These are phyloP conservation scores for Philereme transversata DNA, from an alignment of 2,888 invertebrate species.

Conservation along the genomic window DNA sequence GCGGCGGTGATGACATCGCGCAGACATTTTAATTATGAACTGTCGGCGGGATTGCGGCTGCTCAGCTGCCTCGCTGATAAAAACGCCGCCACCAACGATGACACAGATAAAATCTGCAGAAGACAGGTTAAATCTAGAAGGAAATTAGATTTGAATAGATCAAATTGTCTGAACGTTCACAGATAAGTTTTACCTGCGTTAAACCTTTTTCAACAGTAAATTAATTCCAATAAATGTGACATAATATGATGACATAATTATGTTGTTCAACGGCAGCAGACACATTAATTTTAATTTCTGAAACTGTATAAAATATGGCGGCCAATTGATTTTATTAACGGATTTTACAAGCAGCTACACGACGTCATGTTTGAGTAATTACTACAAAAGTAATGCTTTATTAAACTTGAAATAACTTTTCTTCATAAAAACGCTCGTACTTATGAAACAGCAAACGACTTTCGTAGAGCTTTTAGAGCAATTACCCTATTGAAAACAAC, in stretches of 20 bases:
- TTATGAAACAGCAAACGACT: too few relatives aligned
- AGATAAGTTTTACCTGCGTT: conserved; percentile 46
- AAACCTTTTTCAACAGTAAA: conserved; percentile 19
- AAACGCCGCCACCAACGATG: conserved; percentile 63
- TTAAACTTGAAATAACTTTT: conserved; percentile 42
- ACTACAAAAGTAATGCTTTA: conserved; percentile 37
- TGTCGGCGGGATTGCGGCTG: conserved; percentile 67
- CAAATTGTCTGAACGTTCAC: conserved; percentile 56
- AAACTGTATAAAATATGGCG: conserved; percentile 31
- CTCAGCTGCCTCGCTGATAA: conserved; percentile 63
- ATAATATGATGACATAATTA: conserved; percentile 35
- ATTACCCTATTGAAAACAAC: conserved; percentile 67
- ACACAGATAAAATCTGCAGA: conserved; percentile 74
- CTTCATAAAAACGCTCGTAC: too few relatives aligned
- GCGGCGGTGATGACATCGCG: conserved; percentile 66
- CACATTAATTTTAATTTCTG: conserved; percentile 34
- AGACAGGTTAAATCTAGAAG: conserved; percentile 75
- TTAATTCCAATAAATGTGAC: conserved; percentile 29
- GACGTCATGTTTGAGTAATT: conserved; percentile 31
- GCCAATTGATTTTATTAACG: conserved; percentile 38
- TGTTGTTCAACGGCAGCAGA: conserved; percentile 28
- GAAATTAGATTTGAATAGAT: conserved; percentile 75
- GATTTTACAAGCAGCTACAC: conserved; percentile 25
- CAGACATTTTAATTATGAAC: conserved; percentile 82
- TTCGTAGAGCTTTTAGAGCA: conserved; percentile 57